A percentile compares a stretch with the other conserved stretches of the same genome.
Evolutionary conservation across 2,888 invertebrate genomes (phyloP).

Genomic region (Drosophila nr. medialis): DNA sequence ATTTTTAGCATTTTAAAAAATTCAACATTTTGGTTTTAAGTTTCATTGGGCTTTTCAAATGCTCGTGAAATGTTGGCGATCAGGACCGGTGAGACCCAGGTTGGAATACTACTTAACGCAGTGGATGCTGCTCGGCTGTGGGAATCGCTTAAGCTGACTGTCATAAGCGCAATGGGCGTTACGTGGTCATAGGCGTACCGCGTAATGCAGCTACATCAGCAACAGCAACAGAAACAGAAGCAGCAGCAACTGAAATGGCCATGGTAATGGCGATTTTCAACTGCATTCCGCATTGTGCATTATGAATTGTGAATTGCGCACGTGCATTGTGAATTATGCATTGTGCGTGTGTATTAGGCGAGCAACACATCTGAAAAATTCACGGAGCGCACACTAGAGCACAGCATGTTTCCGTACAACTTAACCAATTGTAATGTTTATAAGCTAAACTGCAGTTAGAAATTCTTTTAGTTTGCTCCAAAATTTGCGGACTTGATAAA

Average conservation of each 20-base stretch:
- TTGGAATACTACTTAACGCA: conserved; percentile 56
- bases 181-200: conserved; percentile 68
- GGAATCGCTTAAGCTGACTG: conserved; percentile 54
- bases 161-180: conserved; percentile 58
- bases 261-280: conserved; percentile 40
- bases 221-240: conserved; percentile 4
- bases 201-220: conserved; percentile 41
- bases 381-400: conserved; percentile 30
- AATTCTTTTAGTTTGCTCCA: background rate
- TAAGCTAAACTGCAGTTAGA: background rate
- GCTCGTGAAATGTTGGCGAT: background rate
- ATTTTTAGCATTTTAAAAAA: background rate
- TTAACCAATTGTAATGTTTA: background rate
- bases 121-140: conserved; percentile 11
- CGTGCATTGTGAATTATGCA: conserved; percentile 50
- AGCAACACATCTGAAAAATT: conserved; percentile 27
- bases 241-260: conserved; percentile 15
- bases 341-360: conserved; percentile 69
- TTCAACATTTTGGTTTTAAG: too few relatives aligned
- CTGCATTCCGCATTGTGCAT: conserved; percentile 52
- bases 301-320: conserved; percentile 53
- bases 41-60: background rate
- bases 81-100: background rate
- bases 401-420: background rate
- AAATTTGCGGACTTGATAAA: background rate